These are phyloP conservation scores for Pelochelys cantorii DNA, from an alignment of 2,797 vertebrate species.

Conservation along the genomic window DNA sequence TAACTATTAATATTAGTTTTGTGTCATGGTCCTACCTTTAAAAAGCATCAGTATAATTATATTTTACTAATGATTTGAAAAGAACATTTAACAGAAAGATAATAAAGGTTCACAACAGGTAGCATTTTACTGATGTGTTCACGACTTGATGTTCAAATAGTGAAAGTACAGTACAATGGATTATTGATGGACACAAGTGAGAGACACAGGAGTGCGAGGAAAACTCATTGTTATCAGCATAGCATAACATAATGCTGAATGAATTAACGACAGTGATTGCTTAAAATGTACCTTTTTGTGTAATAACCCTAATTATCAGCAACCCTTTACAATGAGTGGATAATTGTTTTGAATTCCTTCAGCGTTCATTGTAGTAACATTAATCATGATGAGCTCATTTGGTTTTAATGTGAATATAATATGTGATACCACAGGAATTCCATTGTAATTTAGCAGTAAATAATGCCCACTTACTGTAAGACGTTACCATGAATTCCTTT, in stretches of 20 bases:
- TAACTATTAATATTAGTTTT: constrained; percentile 26
- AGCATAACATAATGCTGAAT: constrained; percentile 64
- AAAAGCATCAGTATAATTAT: constrained; percentile 34
- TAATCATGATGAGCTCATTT: constrained; percentile 77
- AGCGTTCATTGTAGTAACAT: constrained; percentile 65
- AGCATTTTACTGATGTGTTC: constrained; percentile 60
- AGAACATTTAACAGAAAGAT: constrained; percentile 37
- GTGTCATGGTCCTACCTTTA: background rate
- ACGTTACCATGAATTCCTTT: background rate
- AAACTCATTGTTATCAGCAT: constrained; percentile 63
- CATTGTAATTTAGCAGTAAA: constrained; percentile 50
- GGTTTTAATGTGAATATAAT: constrained; percentile 72
- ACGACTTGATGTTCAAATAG: constrained; percentile 55
- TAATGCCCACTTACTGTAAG: constrained; percentile 26
- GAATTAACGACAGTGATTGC: constrained; percentile 72
- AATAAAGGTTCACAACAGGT: constrained; percentile 55
- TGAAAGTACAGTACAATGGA: constrained; percentile 51
- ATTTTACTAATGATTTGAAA: constrained; percentile 36
- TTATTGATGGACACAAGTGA: constrained; percentile 59
- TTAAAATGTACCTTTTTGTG: constrained; percentile 77
- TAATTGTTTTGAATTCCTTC: constrained; percentile 79
- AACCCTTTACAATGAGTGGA: constrained; percentile 72
- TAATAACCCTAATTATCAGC: constrained; percentile 79
- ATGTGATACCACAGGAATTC: constrained; percentile 64
- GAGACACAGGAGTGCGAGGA: constrained; percentile 56